Conservation (phyloP, 2,113 vertebrate species). For the Hemibagrus wyckioides region DNA sequence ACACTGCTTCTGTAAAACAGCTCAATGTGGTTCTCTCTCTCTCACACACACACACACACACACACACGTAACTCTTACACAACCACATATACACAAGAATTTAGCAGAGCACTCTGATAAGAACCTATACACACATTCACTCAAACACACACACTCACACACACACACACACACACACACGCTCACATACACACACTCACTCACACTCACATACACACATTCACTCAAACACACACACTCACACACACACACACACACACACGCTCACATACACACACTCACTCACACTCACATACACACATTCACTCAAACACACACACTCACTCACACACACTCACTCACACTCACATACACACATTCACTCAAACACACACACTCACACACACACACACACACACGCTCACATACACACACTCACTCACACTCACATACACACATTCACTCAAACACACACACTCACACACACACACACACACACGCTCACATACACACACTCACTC, state of each 20-base stretch:
- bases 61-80: constrained; percentile 16
- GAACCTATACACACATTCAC: neutral
- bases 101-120: neutral
- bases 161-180: neutral
- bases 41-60: constrained; percentile 48
- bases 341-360: neutral
- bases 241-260: neutral
- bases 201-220: too few species aligned
- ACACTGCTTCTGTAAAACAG: constrained; percentile 73
- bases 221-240: too few species aligned
- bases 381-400: too few species aligned
- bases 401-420: too few species aligned
- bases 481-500: too few species aligned
- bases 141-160: neutral
- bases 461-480: too few species aligned
- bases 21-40: constrained; percentile 71
- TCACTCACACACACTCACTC: too few species aligned
- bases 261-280: too few species aligned
- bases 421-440: neutral
- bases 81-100: constrained; percentile 13
- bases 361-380: neutral
- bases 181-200: constrained; percentile 1
- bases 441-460: too few species aligned
- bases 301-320: too few species aligned
- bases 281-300: constrained; percentile 9